Conservation (phyloP, 2,888 invertebrate species). For the Poecilobothrus nobilitatus region DNA sequence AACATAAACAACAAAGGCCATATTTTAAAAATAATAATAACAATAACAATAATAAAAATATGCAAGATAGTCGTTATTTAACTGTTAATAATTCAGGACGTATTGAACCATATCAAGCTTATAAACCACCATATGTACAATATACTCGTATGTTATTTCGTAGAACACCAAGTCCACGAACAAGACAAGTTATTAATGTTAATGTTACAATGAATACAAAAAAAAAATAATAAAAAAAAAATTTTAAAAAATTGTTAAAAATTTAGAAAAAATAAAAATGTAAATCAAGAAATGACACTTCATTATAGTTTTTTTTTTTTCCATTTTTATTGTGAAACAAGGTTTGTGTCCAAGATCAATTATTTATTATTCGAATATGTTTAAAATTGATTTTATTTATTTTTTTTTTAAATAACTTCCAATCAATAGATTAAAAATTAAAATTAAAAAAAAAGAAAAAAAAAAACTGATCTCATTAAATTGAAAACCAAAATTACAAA, state of each 20-base stretch:
- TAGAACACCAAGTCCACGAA: conserved; percentile 18
- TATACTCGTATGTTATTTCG: neutral
- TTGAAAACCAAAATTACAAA: too few relatives aligned
- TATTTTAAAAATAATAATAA: neutral
- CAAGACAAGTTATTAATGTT: conserved; percentile 20
- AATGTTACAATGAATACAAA: conserved; percentile 19
- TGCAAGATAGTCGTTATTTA: conserved; percentile 4
- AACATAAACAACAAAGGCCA: neutral
- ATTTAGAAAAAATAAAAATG: too few relatives aligned
- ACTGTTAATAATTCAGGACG: neutral
- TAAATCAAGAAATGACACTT: too few relatives aligned
- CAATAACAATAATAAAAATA: neutral
- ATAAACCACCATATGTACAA: neutral
- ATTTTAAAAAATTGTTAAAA: too few relatives aligned
- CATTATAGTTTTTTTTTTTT: too few relatives aligned
- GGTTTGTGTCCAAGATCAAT: too few relatives aligned
- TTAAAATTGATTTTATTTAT: too few relatives aligned
- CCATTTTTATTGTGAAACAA: too few relatives aligned
- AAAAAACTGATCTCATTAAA: neutral
- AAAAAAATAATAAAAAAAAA: conserved; percentile 12
- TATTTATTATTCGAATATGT: too few relatives aligned
- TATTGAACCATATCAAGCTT: conserved; percentile 4
- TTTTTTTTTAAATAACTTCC: neutral
- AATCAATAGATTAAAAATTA: neutral
- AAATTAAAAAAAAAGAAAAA: too few relatives aligned